Base-by-base conservation (phyloP, 1,140 invertebrate species). In the Choristoneura fumiferana region DNA sequence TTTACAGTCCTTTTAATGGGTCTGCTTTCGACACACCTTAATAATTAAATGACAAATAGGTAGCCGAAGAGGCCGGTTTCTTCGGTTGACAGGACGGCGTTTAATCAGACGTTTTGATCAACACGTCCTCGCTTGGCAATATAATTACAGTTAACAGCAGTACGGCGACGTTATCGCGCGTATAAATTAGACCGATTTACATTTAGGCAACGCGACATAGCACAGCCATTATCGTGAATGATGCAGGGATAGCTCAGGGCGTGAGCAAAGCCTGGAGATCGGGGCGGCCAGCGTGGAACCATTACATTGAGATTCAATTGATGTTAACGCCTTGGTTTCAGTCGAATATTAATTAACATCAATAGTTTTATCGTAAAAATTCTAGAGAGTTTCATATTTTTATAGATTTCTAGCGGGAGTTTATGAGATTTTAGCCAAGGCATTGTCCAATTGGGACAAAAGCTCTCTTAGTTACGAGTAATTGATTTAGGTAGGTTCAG, bases 111-210 rank as follows among this genome's bases (percentile, higher is more conserved):
- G 73, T 86, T 86, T 85, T 84, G 83, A 88, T 86, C 83, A 88
- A 83, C 82, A 86, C 79, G 83, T 86, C 85, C 83, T 88, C 83
- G 79, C 78, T 78, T 70, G 73, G 80, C 78, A 86, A 86, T 88
- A 86, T 87, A 87, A 88, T 88, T 88, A 88, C 85, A 84, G 78
- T 85, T 85, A 88, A 87, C 85, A 87, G 85, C 82, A 80, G 79
- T 76, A 76, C 76, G 78, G 70, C 74, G 84, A 87, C 82, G 85
- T 84, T 88, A 86, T 88, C 84, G 80, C 73, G 74, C 80, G 81
- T 87, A 85, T 87, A 88, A 88, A 88, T 88, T 88, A 87, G 84
- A 80, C 68, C 78, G 82, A 88, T 88, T 87, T 87, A 87, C 85
- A 88, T 88, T 86, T 78, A 78, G 76, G 77, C 43, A 74, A 65